Base-by-base conservation (phyloP, 1,140 invertebrate genomes). In the Proales similis region DNA sequence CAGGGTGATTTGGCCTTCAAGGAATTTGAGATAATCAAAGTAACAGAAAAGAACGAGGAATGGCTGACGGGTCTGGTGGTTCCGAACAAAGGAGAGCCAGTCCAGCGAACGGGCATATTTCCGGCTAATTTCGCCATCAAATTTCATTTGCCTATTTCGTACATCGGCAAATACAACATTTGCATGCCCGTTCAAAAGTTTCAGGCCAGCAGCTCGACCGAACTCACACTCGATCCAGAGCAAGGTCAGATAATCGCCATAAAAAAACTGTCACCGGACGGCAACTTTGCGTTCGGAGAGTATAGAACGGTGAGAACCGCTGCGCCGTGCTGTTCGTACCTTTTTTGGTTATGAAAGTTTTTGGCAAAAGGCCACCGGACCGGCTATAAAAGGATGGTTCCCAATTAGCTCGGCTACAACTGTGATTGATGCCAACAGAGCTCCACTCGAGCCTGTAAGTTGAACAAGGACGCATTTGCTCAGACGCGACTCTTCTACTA, bases 31-130 rank as follows among this genome's bases (percentile, higher is more conserved):
- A 79, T 86, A 61, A 86, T 98, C 51, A 63, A 63, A 27, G 71
- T 75, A 1, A 73, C 67, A 0, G 69, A 68, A 29, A 69, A 64
- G 66, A 89, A 94, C 65, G 91, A 90, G 4, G 91, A 97, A 71
- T 97, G 93, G 93, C 97, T 93, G 93, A 94, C 90, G 7, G 94
- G 94, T 32, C 82, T 81, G 47, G 84, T 93, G 67, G 87, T 83
- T 36, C 83, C 83, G 33, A 83, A 24, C 12, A 42, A 42, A 1
- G 17, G 39, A 26, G 51, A 57, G 2, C 26, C 51, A 57, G 39
- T 42, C 1, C 29, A 57, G 19, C 29, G 83, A 65, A 82, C 80
- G 11, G 94, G 94, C 19, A 91, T 97, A 65, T 98, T 98, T 76
- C 94, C 94, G 4, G 74, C 76, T 5, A 78, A 77, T 63, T 80